Evolutionary conservation across 37 sponge, comb jelly and placozoan genomes (phyloP).

Genomic region (Aphrocallistes beatrix): DNA sequence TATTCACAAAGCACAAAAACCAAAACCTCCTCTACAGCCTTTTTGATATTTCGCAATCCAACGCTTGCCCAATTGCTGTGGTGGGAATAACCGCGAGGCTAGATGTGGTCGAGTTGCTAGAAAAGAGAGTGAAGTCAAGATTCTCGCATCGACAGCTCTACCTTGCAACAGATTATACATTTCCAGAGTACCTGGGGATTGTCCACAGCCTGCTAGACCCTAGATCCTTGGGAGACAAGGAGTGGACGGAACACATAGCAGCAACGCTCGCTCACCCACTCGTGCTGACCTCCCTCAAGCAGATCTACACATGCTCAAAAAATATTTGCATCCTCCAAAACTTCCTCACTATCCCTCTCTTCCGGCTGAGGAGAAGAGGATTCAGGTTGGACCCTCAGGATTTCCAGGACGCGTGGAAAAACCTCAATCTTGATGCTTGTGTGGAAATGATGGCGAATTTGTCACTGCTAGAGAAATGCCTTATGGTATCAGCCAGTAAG

Average conservation of each 20-base stretch:
- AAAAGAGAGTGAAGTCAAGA: slow-evolving; percentile 86
- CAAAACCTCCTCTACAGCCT: slow-evolving; percentile 87
- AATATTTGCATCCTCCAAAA: background rate
- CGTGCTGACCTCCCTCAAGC: background rate
- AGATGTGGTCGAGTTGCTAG: slow-evolving; percentile 80
- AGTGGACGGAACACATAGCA: background rate
- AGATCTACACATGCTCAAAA: background rate
- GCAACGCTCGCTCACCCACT: background rate
- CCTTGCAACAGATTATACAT: slow-evolving; percentile 38
- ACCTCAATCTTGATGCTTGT: background rate
- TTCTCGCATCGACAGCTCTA: slow-evolving; percentile 71
- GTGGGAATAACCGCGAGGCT: slow-evolving; percentile 60
- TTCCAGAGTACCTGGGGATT: slow-evolving; percentile 43
- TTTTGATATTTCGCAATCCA: slow-evolving; percentile 61
- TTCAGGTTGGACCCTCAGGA: background rate
- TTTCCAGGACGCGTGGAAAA: background rate
- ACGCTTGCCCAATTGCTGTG: slow-evolving; percentile 56
- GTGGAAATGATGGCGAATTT: background rate
- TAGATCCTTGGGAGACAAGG: background rate
- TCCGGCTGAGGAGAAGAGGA: background rate
- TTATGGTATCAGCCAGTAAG: background rate
- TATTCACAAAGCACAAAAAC: slow-evolving; percentile 75
- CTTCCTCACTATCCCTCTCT: background rate
- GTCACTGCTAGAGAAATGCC: background rate
- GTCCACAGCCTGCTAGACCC: background rate